Evolutionary conservation across 2,888 invertebrate species (phyloP).

Genomic region (Conomelus anceps): DNA sequence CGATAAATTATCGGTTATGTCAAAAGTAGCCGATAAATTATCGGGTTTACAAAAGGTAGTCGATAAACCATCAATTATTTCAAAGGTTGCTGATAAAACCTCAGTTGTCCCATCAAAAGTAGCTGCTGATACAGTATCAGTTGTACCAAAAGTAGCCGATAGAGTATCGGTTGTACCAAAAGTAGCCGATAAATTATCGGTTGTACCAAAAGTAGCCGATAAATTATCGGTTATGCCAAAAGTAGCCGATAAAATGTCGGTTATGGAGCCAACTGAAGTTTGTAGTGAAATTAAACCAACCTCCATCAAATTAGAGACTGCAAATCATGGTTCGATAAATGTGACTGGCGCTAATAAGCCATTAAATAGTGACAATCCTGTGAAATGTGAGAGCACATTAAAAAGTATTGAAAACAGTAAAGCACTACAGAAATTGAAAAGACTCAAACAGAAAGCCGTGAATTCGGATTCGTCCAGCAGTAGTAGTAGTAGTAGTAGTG

Average conservation of each 20-base stretch:
- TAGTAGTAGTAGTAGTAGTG: background rate
- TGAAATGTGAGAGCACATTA: background rate
- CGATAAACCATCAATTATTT: background rate
- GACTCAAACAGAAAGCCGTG: background rate
- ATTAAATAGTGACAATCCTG: background rate
- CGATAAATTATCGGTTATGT: background rate
- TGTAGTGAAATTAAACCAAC: background rate
- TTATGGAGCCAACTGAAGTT: background rate
- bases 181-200: background rate
- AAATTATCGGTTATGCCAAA: background rate
- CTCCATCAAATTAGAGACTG: too few relatives aligned
- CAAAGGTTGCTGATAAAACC: background rate
- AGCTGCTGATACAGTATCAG: background rate
- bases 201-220: background rate
- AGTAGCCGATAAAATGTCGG: background rate
- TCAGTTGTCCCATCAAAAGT: background rate
- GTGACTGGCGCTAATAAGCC: background rate
- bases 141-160: background rate
- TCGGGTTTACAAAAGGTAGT: background rate
- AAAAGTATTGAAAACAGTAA: background rate
- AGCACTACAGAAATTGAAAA: constrained; percentile 15
- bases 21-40: background rate
- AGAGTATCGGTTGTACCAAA: background rate
- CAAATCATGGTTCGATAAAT: background rate
- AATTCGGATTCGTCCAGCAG: background rate